phyloP scores from a whole-genome alignment of 2,113 vertebrate species.

The Chiloscyllium plagiosum region DNA sequence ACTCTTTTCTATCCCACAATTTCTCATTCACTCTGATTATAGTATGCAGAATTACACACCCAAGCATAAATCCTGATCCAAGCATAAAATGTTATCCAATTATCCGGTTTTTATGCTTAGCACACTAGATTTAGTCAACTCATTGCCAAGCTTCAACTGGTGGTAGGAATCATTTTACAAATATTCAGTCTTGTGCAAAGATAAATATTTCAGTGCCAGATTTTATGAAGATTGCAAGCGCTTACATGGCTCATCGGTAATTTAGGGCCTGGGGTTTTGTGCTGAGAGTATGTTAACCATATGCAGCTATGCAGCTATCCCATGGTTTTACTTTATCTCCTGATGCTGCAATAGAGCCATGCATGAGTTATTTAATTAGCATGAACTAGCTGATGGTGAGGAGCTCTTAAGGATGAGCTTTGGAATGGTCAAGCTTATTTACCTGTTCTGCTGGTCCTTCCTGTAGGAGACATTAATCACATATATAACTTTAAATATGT shows the following conservation, averaged over 20 bases:
- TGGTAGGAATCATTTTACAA: not conserved
- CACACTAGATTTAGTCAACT: conserved; percentile 30
- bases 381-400: not conserved
- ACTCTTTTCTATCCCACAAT: not conserved
- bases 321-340: not conserved
- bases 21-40: conserved; percentile 17
- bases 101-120: conserved; percentile 36
- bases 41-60: conserved; percentile 27
- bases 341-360: not conserved
- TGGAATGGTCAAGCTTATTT: not conserved
- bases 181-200: not conserved
- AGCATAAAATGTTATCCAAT: conserved; percentile 37
- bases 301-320: not conserved
- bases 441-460: not conserved
- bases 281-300: not conserved
- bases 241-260: not conserved
- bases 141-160: conserved; percentile 27
- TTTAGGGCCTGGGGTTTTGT: not conserved
- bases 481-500: not conserved
- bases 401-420: not conserved
- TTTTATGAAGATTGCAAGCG: not conserved
- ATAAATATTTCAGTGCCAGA: not conserved
- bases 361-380: not conserved
- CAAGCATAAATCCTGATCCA: conserved; percentile 31
- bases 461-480: not conserved